A percentile compares a stretch with the other conserved stretches of the same genome.
Conservation (phyloP, 2,797 vertebrate species). For the Todus mexicanus region DNA sequence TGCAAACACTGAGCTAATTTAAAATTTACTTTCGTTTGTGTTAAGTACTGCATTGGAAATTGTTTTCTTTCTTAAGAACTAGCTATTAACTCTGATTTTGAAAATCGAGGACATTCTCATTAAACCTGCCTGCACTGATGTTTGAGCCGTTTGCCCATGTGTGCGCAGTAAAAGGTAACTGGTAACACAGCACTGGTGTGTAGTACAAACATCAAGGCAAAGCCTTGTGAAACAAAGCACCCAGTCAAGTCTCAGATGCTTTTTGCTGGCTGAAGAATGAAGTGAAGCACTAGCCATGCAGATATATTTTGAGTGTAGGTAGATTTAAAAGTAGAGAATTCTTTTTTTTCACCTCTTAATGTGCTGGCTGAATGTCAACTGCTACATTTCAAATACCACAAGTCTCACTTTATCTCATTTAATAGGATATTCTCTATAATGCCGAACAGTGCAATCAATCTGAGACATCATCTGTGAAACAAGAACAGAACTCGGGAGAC, state of each 20-base stretch:
- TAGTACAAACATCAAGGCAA: background rate
- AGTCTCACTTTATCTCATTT: background rate
- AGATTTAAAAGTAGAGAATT: background rate
- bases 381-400: background rate
- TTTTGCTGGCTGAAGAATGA: background rate
- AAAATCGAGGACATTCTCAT: background rate
- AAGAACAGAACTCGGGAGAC: background rate
- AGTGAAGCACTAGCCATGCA: background rate
- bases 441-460: background rate
- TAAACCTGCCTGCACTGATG: background rate
- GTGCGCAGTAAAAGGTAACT: background rate
- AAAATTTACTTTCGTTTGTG: background rate
- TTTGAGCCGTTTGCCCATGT: background rate
- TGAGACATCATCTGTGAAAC: background rate
- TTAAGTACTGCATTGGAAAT: background rate
- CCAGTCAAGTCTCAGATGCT: background rate
- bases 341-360: background rate
- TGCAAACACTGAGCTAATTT: background rate
- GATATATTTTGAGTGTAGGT: background rate
- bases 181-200: fast-evolving
- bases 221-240: background rate
- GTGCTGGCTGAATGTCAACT: background rate
- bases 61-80: background rate
- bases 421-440: background rate
- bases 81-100: background rate